These are phyloP conservation scores for Chlorocebus sabaeus DNA, from an alignment of 2,113 vertebrate species.

Conservation along the genomic window DNA sequence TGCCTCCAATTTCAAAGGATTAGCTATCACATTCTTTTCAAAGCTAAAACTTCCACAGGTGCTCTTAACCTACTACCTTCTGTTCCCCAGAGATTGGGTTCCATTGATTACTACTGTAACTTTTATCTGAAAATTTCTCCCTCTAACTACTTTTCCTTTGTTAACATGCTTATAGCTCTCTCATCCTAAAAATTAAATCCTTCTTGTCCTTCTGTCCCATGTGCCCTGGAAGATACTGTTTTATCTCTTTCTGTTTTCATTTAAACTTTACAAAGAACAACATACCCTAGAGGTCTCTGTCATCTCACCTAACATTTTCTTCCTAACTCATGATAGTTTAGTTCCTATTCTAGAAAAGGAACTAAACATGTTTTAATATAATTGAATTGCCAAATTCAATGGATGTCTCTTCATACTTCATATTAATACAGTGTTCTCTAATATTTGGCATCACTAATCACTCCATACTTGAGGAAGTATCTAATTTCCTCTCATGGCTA, in stretches of 20 bases:
- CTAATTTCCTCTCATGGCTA: background rate
- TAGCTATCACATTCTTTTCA: background rate
- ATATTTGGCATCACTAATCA: conserved; percentile 8
- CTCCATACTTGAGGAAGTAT: background rate
- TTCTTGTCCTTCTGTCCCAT: background rate
- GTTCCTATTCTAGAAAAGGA: background rate
- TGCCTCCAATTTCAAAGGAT: background rate
- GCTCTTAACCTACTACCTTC: background rate
- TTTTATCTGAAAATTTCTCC: background rate
- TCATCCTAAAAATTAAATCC: background rate
- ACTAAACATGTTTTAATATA: background rate
- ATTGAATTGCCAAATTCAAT: background rate
- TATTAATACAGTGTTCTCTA: background rate
- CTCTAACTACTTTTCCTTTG: background rate
- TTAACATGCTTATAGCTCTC: background rate
- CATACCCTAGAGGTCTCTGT: background rate
- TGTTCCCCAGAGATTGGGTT: background rate
- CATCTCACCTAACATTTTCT: background rate
- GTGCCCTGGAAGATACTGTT: background rate
- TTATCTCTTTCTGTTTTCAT: background rate
- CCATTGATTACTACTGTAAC: background rate
- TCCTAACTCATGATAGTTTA: background rate
- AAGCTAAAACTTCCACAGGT: background rate
- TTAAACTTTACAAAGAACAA: conserved; percentile 10
- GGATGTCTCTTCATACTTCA: background rate